phyloP scores from a whole-genome alignment of 2,888 invertebrate genomes.

The Hipparchia semele region DNA sequence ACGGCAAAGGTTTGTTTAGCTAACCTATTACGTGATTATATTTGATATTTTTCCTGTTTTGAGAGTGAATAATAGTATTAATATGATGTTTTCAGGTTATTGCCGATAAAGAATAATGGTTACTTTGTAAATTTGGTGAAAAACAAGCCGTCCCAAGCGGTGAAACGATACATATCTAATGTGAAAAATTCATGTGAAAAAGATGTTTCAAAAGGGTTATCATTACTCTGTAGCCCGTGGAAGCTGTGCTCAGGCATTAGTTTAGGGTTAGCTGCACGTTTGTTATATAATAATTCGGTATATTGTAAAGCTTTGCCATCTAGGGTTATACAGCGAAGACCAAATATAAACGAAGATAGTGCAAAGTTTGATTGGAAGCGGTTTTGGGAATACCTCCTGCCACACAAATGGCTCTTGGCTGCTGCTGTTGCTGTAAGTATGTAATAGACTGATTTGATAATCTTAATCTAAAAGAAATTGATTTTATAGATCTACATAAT shows the following conservation, averaged over 20 bases:
- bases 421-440: constrained; percentile 90
- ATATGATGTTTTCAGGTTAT: constrained; percentile 58
- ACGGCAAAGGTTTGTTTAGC: constrained; percentile 60
- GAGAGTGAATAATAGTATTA: constrained; percentile 34
- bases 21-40: constrained; percentile 12
- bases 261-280: constrained; percentile 65
- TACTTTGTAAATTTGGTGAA: constrained; percentile 61
- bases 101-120: constrained; percentile 58
- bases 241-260: constrained; percentile 74
- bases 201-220: constrained; percentile 55
- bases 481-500: too few species aligned
- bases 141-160: constrained; percentile 58
- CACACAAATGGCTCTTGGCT: constrained; percentile 89
- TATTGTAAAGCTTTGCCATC: constrained; percentile 85
- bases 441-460: background rate
- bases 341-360: constrained; percentile 74
- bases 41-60: constrained; percentile 14
- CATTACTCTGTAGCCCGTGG: constrained; percentile 69
- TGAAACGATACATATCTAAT: constrained; percentile 61
- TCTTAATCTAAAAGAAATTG: background rate
- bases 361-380: constrained; percentile 90
- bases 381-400: constrained; percentile 88
- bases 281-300: constrained; percentile 78
- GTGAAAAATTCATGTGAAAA: constrained; percentile 56
- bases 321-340: constrained; percentile 82